phyloP scores from a whole-genome alignment of 2,888 invertebrate genomes.

The Rhimphoctona megacephalus region DNA sequence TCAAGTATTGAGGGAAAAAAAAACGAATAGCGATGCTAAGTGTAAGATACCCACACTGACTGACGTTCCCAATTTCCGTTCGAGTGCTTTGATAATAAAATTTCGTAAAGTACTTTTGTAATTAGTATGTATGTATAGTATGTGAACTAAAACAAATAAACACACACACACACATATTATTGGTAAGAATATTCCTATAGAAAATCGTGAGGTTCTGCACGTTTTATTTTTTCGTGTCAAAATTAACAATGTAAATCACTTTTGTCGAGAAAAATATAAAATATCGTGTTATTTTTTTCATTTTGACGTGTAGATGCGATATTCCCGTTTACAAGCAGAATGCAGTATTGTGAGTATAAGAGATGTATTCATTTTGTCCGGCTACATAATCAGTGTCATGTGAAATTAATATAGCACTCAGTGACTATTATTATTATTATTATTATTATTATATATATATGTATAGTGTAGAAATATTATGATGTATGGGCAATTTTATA shows the following conservation, averaged over 20 bases:
- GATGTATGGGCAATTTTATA: slow-evolving; percentile 68
- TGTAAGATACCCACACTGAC: slow-evolving; percentile 42
- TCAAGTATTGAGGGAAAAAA: slow-evolving; percentile 5
- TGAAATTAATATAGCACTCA: slow-evolving; percentile 49
- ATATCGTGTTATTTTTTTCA: background rate
- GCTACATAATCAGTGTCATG: slow-evolving; percentile 66
- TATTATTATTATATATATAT: slow-evolving; percentile 49
- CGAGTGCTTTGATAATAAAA: slow-evolving; percentile 69
- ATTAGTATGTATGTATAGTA: slow-evolving; percentile 66
- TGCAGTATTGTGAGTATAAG: slow-evolving; percentile 54
- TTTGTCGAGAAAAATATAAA: background rate
- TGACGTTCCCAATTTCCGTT: slow-evolving; percentile 61
- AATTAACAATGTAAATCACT: slow-evolving; percentile 18
- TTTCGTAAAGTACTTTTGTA: slow-evolving; percentile 67
- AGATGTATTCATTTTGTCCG: slow-evolving; percentile 33
- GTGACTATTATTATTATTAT: slow-evolving; percentile 44
- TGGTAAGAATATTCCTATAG: slow-evolving; percentile 61
- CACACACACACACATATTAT: slow-evolving; percentile 51
- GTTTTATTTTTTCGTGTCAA: slow-evolving; percentile 14
- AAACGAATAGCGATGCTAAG: background rate
- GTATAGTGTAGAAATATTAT: slow-evolving; percentile 62
- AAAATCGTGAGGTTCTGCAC: slow-evolving; percentile 46
- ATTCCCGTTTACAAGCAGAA: slow-evolving; percentile 41
- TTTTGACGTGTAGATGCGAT: slow-evolving; percentile 27
- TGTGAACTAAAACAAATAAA: slow-evolving; percentile 54